These are phyloP conservation scores for Meteorus colon DNA, from an alignment of 2,888 invertebrate genomes.

Conservation along the genomic window DNA sequence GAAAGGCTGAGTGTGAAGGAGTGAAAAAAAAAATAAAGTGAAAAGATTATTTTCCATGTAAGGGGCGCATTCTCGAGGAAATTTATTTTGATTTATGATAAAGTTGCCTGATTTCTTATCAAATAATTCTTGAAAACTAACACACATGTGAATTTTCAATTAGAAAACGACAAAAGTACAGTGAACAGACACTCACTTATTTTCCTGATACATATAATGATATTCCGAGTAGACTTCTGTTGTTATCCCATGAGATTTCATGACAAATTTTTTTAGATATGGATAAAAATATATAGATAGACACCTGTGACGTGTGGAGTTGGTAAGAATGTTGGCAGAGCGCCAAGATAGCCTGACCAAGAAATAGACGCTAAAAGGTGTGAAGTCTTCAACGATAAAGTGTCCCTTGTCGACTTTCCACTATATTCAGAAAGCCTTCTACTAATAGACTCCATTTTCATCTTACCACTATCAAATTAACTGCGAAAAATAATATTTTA, in stretches of 20 bases:
- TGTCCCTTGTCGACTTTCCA: background rate
- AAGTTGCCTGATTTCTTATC: no score
- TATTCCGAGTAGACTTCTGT: no score
- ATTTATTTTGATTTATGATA: no score
- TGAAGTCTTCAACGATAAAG: background rate
- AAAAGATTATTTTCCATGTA: background rate
- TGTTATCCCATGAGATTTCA: no score
- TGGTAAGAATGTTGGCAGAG: slow-evolving; percentile 17
- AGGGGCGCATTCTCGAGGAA: no score
- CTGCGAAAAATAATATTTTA: background rate
- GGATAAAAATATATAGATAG: slow-evolving; percentile 4
- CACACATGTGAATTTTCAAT: no score
- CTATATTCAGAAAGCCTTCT: slow-evolving; percentile 8
- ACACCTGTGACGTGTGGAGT: background rate
- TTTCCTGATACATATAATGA: no score
- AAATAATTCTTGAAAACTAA: no score
- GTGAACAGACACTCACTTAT: no score
- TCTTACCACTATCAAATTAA: background rate
- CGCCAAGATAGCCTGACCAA: slow-evolving; percentile 17
- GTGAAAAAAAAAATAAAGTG: background rate
- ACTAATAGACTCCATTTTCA: background rate
- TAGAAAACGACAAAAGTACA: no score
- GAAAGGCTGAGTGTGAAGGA: background rate
- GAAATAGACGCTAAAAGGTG: slow-evolving; percentile 18
- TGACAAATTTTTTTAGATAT: background rate